Evolutionary conservation across 2,113 vertebrate genomes (phyloP).

Genomic region (Malurus alboscapulatus): DNA sequence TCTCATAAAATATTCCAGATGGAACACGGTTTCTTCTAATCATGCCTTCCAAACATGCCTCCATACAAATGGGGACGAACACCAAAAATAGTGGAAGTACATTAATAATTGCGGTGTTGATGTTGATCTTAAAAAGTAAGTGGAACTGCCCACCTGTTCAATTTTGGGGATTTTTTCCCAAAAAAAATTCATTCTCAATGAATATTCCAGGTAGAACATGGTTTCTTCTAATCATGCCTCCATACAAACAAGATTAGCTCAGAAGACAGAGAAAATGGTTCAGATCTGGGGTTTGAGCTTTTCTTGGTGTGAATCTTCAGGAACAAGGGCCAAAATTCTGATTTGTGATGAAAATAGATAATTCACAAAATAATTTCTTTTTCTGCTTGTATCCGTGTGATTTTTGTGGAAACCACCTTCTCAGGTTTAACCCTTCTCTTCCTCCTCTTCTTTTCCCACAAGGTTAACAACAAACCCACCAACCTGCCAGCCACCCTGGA

Average conservation of each 20-base stretch:
- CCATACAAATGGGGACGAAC: not conserved
- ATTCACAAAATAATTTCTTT: not conserved
- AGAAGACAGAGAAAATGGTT: not conserved
- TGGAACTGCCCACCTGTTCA: not conserved
- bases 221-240: not conserved
- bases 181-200: not conserved
- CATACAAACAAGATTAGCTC: fast-evolving
- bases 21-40: too few relatives aligned
- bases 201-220: not conserved
- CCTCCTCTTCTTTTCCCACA: not conserved
- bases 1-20: too few relatives aligned
- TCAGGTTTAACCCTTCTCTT: not conserved
- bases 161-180: not conserved
- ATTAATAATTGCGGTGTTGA: fast-evolving
- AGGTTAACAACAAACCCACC: conserved; percentile 1
- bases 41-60: too few relatives aligned
- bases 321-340: too few relatives aligned
- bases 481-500: not conserved
- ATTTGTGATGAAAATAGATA: not conserved
- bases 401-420: fast-evolving
- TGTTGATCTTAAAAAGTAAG: not conserved
- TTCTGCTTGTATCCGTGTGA: fast-evolving
- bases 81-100: fast-evolving
- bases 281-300: too few relatives aligned
- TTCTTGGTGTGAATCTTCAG: fast-evolving